Conservation (phyloP, 2,797 vertebrate species). For the Sebastes iracundus region DNA sequence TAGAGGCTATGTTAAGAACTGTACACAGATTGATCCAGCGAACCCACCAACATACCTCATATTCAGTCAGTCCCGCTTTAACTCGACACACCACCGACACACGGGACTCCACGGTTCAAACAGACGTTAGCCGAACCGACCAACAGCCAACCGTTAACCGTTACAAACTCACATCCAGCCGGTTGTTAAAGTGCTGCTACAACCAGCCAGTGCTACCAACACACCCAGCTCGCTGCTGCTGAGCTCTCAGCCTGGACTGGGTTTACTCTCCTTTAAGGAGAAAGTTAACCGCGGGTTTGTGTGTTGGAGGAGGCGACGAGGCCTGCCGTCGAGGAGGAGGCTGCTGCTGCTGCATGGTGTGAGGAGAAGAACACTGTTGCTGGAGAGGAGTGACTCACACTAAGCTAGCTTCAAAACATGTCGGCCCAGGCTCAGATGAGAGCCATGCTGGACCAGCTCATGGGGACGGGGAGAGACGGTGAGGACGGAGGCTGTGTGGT, state of each 20-base stretch:
- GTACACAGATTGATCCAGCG: not conserved
- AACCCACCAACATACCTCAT: not conserved
- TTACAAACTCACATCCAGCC: constrained; percentile 42
- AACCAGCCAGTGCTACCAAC: not conserved
- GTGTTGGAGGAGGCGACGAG: constrained; percentile 49
- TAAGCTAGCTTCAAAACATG: constrained; percentile 77
- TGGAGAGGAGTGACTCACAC: constrained; percentile 52
- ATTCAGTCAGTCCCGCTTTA: constrained; percentile 26
- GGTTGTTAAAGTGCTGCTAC: constrained; percentile 9
- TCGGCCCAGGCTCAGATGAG: constrained; percentile 99
- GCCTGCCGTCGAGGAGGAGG: constrained; percentile 54
- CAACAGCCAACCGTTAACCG: constrained; percentile 22
- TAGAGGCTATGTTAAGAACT: constrained; percentile 15
- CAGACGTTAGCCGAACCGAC: constrained; percentile 52
- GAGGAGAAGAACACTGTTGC: constrained; percentile 18
- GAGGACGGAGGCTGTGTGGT: too few species aligned
- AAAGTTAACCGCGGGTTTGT: too few species aligned
- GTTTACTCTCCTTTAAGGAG: too few species aligned
- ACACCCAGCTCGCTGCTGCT: not conserved
- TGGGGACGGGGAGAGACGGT: constrained; percentile 98
- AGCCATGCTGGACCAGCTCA: constrained; percentile 98
- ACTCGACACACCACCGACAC: constrained; percentile 40
- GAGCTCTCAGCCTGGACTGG: too few species aligned
- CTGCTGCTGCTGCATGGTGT: constrained; percentile 35
- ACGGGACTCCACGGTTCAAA: constrained; percentile 62